A percentile compares a stretch with the other conserved stretches of the same genome.
These are phyloP conservation scores for Hermetia illucens DNA, from an alignment of 1,140 invertebrate species.

Conservation along the genomic window DNA sequence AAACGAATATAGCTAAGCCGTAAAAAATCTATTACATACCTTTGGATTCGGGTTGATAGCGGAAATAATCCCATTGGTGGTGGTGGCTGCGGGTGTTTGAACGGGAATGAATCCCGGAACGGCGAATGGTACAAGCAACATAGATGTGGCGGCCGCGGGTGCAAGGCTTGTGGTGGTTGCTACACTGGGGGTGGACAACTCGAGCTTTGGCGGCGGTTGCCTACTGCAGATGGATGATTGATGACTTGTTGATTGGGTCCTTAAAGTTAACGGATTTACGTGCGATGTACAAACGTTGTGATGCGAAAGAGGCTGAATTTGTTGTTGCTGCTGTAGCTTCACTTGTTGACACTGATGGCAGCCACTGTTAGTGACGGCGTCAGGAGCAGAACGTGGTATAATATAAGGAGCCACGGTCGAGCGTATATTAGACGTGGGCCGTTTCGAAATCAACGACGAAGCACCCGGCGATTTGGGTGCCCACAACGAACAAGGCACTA, in stretches of 20 bases:
- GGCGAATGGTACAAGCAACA: constrained; percentile 6
- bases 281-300: neutral
- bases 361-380: neutral
- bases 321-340: constrained; percentile 1
- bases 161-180: neutral
- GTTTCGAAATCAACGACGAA: neutral
- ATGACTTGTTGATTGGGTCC: neutral
- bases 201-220: neutral
- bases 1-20: too few species aligned
- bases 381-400: too few species aligned
- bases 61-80: neutral
- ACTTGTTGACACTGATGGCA: neutral
- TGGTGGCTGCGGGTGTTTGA: constrained; percentile 1
- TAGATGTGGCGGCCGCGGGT: neutral
- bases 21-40: constrained; percentile 3
- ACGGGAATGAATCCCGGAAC: constrained; percentile 6
- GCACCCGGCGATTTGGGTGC: constrained; percentile 5
- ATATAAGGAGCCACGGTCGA: constrained; percentile 1
- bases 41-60: constrained; percentile 1
- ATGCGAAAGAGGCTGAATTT: neutral
- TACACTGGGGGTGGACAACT: neutral
- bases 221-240: neutral
- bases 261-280: neutral
- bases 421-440: too few species aligned
- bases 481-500: constrained; percentile 6